These are phyloP conservation scores for Sycophila sp. DNA, from an alignment of 1,140 invertebrate species.

Conservation along the genomic window DNA sequence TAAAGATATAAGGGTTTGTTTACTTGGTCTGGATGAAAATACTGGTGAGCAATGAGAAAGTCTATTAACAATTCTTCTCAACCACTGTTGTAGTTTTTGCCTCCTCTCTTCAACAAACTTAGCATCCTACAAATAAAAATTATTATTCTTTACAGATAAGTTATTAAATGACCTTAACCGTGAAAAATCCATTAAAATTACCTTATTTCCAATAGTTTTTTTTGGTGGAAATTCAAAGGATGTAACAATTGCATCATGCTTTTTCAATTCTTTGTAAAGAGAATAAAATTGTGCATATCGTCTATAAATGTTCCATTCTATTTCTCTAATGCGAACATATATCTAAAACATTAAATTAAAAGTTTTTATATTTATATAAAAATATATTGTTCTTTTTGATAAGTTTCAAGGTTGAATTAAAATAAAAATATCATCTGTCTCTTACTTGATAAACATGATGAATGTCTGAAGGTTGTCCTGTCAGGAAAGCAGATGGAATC, in stretches of 20 bases:
- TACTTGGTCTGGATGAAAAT: constrained; percentile 74
- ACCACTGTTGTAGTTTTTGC: constrained; percentile 79
- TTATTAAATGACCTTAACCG: constrained; percentile 7
- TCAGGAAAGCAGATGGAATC: constrained; percentile 90
- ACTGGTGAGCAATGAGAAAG: constrained; percentile 75
- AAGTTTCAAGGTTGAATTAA: too few relatives aligned
- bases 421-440: constrained; percentile 7
- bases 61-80: constrained; percentile 79
- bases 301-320: constrained; percentile 94
- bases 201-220: constrained; percentile 90
- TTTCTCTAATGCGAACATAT: constrained; percentile 84
- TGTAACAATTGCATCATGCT: constrained; percentile 79
- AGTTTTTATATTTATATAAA: not conserved
- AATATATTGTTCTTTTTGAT: not conserved
- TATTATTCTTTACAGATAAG: not conserved
- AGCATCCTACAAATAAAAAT: constrained; percentile 71
- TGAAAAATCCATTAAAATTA: constrained; percentile 57
- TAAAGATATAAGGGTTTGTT: constrained; percentile 76
- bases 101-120: constrained; percentile 83
- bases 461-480: constrained; percentile 77
- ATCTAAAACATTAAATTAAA: constrained; percentile 65
- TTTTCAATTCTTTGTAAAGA: constrained; percentile 83
- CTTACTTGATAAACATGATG: constrained; percentile 90
- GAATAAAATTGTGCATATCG: constrained; percentile 91
- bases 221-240: constrained; percentile 94